Evolutionary conservation across 2,888 invertebrate species (phyloP).

Genomic region (Willowsia nigromaculata): DNA sequence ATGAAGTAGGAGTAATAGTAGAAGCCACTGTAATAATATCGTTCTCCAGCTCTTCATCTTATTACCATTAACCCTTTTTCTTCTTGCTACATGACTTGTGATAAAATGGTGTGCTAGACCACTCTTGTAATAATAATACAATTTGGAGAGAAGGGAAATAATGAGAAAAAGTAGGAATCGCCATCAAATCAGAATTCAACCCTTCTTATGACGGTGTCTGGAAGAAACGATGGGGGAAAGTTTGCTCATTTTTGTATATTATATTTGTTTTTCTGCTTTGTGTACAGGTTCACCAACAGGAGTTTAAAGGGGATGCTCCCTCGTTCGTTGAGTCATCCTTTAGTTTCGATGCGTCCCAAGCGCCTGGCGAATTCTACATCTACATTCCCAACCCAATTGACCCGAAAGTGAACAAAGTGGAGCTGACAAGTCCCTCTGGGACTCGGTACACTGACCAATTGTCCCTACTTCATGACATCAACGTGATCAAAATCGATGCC

Average conservation of each 20-base stretch:
- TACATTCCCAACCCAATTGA: slow-evolving; percentile 76
- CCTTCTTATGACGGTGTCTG: neutral
- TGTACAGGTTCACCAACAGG: slow-evolving; percentile 82
- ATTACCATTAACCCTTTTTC: neutral
- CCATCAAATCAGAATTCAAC: neutral
- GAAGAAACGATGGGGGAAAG: neutral
- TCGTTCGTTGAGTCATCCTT: slow-evolving; percentile 78
- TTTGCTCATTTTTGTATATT: neutral
- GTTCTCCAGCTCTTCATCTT: neutral
- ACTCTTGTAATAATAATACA: neutral
- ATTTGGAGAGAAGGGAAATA: neutral
- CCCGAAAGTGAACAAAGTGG: slow-evolving; percentile 78
- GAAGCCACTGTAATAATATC: neutral
- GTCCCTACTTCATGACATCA: slow-evolving; percentile 77
- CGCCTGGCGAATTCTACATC: slow-evolving; percentile 78
- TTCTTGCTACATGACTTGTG: slow-evolving; percentile 21
- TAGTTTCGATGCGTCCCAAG: slow-evolving; percentile 78
- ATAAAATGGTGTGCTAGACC: neutral
- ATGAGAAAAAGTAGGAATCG: neutral
- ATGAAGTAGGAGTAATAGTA: neutral
- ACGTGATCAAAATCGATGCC: slow-evolving; percentile 78
- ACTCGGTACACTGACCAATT: slow-evolving; percentile 76
- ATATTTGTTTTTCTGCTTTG: neutral
- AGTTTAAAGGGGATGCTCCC: slow-evolving; percentile 81
- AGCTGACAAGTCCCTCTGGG: slow-evolving; percentile 78